Conservation (phyloP, 2,113 vertebrate genomes). For the Panthera uncia region DNA sequence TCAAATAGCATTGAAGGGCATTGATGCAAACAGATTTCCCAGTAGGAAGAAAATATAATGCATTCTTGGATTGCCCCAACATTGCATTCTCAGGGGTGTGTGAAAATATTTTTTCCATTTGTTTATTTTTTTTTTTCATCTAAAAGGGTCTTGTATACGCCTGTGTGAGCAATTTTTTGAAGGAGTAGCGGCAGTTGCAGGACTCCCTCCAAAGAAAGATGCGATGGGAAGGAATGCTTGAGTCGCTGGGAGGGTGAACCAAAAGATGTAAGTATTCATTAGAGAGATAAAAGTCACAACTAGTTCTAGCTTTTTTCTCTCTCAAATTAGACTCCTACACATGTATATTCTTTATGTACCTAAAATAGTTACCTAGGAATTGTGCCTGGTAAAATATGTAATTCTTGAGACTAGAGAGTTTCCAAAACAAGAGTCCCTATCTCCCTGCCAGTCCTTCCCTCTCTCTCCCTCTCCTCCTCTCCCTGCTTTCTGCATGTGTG, state of each 20-base stretch:
- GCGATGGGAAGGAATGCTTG: background rate
- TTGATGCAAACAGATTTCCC: background rate
- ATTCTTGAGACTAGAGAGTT: background rate
- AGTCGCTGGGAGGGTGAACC: background rate
- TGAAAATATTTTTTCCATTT: background rate
- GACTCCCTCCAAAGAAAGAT: background rate
- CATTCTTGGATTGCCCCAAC: background rate
- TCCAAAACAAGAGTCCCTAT: background rate
- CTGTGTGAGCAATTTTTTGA: background rate
- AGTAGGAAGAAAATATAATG: background rate
- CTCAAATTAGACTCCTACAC: background rate
- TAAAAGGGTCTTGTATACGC: background rate
- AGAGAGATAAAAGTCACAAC: background rate
- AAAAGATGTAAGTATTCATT: background rate
- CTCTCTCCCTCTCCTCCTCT: too few species aligned
- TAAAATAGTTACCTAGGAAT: background rate
- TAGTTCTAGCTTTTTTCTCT: background rate
- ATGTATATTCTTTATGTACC: background rate
- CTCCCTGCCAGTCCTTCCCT: background rate
- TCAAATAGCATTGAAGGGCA: background rate
- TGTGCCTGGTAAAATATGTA: background rate
- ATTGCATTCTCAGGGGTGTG: background rate
- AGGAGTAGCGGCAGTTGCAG: background rate
- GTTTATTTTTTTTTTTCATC: background rate
- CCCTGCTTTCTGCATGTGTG: background rate